Evolutionary conservation across 35 echinoderm and acorn worm genomes (phyloP).

Genomic region (Diadema setosum): DNA sequence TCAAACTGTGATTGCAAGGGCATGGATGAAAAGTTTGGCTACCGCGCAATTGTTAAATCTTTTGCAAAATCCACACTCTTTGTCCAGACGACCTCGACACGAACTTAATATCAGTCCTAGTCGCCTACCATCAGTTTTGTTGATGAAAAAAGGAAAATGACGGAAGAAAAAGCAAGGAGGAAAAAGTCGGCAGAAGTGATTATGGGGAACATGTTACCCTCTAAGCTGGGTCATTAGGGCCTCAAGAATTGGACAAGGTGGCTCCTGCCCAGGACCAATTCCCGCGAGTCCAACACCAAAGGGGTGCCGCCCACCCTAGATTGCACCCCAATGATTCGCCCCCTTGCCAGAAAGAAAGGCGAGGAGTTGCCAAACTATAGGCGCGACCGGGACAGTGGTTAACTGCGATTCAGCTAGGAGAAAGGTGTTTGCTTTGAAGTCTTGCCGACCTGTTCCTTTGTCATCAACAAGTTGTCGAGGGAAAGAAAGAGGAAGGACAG

Average conservation of each 20-base stretch:
- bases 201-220: background rate
- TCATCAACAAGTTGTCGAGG: background rate
- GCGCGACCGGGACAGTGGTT: background rate
- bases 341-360: background rate
- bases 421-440: conserved; percentile 6
- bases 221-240: background rate
- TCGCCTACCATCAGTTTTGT: too few species aligned
- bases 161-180: too few species aligned
- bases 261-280: background rate
- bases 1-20: too few species aligned
- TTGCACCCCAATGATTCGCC: background rate
- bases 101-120: too few species aligned
- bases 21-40: too few species aligned
- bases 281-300: background rate
- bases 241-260: background rate
- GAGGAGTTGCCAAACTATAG: background rate
- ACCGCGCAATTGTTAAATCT: too few species aligned
- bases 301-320: background rate
- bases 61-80: too few species aligned
- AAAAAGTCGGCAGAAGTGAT: too few species aligned
- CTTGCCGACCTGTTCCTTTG: background rate
- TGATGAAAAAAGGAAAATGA: too few species aligned
- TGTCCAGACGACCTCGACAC: too few species aligned
- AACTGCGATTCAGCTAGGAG: background rate
- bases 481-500: background rate